Percentiles rank a stretch among this genome's conserved stretches.
These are phyloP conservation scores for Melinaea marsaeus DNA, from an alignment of 2,888 invertebrate genomes.

Conservation along the genomic window DNA sequence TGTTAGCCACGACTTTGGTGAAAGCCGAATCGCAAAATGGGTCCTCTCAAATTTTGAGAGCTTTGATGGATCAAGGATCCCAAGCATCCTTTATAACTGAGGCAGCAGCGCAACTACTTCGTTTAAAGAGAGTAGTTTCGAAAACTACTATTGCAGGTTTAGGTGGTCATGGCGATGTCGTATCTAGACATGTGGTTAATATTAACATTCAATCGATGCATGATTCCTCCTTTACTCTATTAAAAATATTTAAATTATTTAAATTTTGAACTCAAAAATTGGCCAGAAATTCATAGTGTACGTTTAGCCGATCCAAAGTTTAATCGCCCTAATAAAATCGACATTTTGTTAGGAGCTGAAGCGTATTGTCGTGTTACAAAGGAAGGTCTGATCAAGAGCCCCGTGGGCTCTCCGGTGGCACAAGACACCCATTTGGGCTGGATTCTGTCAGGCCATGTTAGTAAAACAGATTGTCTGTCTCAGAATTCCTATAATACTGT, in stretches of 20 bases:
- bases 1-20: constrained; percentile 32
- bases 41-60: constrained; percentile 17
- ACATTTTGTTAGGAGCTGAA: constrained; percentile 34
- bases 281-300: too few relatives aligned
- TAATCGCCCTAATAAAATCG: constrained; percentile 5
- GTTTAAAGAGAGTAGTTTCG: constrained; percentile 11
- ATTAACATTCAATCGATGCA: too few relatives aligned
- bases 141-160: too few relatives aligned
- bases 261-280: too few relatives aligned
- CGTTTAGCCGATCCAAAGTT: too few relatives aligned
- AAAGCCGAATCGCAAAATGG: constrained; percentile 25
- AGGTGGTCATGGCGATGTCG: too few relatives aligned
- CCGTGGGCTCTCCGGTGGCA: constrained; percentile 19
- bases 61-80: constrained; percentile 33
- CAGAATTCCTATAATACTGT: too few relatives aligned
- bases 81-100: constrained; percentile 23
- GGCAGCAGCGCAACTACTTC: constrained; percentile 13
- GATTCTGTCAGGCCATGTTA: constrained; percentile 26
- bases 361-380: constrained; percentile 30
- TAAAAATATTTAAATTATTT: too few relatives aligned
- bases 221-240: too few relatives aligned
- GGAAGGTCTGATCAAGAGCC: constrained; percentile 27
- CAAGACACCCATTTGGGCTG: constrained; percentile 31
- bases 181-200: too few relatives aligned
- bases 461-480: too few relatives aligned